phyloP scores from a whole-genome alignment of 1,140 invertebrate genomes.

The Trissolcus basalis region DNA sequence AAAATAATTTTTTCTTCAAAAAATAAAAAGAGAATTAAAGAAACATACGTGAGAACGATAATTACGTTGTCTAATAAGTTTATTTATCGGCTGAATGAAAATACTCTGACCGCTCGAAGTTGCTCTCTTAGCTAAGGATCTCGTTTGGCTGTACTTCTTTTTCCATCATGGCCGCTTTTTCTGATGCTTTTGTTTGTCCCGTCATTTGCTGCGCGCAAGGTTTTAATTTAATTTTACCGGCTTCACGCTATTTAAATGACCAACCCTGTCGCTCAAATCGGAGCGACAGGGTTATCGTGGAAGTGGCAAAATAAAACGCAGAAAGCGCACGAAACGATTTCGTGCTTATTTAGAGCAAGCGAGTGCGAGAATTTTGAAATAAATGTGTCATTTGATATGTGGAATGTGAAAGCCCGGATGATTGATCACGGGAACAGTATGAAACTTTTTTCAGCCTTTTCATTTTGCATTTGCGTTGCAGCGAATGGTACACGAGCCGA shows the following conservation, averaged over 20 bases:
- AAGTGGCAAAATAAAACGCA: background rate
- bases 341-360: constrained; percentile 10
- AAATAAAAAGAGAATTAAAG: no score
- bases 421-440: constrained; percentile 17
- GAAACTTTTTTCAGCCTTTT: constrained; percentile 1
- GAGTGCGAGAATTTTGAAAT: constrained; percentile 21
- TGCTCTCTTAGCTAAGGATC: constrained; percentile 35
- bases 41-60: no score
- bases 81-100: no score
- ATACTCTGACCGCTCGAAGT: no score
- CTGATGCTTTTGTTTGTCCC: constrained; percentile 18
- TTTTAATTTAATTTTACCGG: constrained; percentile 39
- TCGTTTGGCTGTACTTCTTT: constrained; percentile 46
- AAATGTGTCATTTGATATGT: constrained; percentile 30
- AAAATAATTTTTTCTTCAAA: no score
- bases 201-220: constrained; percentile 29
- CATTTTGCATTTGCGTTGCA: no score
- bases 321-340: background rate
- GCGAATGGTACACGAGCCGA: background rate
- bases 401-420: constrained; percentile 27
- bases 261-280: constrained; percentile 14
- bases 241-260: constrained; percentile 19
- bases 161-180: constrained; percentile 19
- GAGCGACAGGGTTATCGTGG: constrained; percentile 3
- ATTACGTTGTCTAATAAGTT: no score